phyloP scores from a whole-genome alignment of 1,140 invertebrate species.

The Drosophila truncata region DNA sequence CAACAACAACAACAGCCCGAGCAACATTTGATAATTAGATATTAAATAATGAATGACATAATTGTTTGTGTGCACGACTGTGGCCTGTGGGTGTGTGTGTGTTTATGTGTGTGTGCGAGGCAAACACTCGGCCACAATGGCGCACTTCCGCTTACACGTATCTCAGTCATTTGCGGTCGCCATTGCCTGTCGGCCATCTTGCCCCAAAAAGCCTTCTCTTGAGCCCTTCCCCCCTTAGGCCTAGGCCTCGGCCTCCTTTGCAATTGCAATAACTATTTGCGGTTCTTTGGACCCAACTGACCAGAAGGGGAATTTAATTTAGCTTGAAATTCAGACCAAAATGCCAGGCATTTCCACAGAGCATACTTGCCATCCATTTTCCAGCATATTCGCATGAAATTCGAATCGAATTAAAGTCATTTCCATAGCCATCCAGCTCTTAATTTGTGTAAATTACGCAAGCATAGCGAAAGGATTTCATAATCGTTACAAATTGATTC shows the following conservation, averaged over 20 bases:
- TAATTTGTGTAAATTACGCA: slow-evolving; percentile 49
- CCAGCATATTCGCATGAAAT: not conserved
- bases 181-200: slow-evolving; percentile 43
- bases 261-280: slow-evolving; percentile 78
- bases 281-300: slow-evolving; percentile 48
- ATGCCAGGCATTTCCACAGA: slow-evolving; percentile 24
- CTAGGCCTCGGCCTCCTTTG: slow-evolving; percentile 8
- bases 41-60: slow-evolving; percentile 80
- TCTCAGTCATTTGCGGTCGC: slow-evolving; percentile 58
- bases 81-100: slow-evolving; percentile 7
- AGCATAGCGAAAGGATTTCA: slow-evolving; percentile 43
- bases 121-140: slow-evolving; percentile 35
- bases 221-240: not conserved
- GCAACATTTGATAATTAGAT: slow-evolving; percentile 69
- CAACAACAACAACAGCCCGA: slow-evolving; percentile 9
- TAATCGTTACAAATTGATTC: slow-evolving; percentile 62
- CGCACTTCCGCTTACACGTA: slow-evolving; percentile 46
- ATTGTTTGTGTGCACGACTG: slow-evolving; percentile 42
- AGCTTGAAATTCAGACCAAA: slow-evolving; percentile 47
- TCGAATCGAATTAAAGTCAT: slow-evolving; percentile 24
- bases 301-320: slow-evolving; percentile 77
- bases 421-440: not conserved
- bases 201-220: not conserved
- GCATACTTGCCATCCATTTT: not conserved
- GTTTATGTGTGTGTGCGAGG: not conserved